phyloP scores from a whole-genome alignment of 2,888 invertebrate genomes.

The Scaptodrosophila latifasciaeformis region DNA sequence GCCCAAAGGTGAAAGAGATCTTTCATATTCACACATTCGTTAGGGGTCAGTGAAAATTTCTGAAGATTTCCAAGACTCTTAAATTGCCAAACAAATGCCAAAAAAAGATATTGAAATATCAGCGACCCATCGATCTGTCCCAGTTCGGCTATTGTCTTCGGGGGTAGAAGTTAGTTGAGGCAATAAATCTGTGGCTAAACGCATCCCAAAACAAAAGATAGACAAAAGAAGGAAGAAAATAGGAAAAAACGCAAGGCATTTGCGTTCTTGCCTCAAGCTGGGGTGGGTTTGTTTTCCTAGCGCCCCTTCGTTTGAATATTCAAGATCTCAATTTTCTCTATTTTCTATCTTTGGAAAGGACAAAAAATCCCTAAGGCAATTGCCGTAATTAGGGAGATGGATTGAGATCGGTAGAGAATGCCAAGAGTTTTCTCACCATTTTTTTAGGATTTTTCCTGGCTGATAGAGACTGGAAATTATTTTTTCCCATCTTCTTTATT shows the following conservation, averaged over 20 bases:
- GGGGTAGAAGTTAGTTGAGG: constrained; percentile 41
- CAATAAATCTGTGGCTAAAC: constrained; percentile 63
- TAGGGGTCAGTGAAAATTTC: constrained; percentile 38
- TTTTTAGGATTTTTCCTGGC: no score
- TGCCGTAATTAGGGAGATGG: constrained; percentile 33
- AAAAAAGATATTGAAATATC: constrained; percentile 45
- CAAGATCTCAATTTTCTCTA: no score
- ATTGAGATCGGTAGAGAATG: constrained; percentile 18
- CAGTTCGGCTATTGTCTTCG: neutral
- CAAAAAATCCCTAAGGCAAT: constrained; percentile 29
- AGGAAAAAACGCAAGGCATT: constrained; percentile 39
- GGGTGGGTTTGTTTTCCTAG: constrained; percentile 20
- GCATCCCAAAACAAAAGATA: constrained; percentile 41
- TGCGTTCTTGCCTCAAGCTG: no score
- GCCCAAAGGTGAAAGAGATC: constrained; percentile 19
- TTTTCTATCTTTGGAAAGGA: no score
- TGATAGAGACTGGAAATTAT: no score
- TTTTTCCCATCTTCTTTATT: no score
- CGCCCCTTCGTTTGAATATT: no score
- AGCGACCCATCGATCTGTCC: constrained; percentile 19
- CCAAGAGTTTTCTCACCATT: constrained; percentile 26
- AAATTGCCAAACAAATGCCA: constrained; percentile 15
- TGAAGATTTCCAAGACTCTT: neutral
- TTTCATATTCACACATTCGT: constrained; percentile 1
- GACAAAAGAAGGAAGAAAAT: constrained; percentile 38